A percentile compares a stretch with the other conserved stretches of the same genome.
These are phyloP conservation scores for Stictocephala bisonia DNA, from an alignment of 2,888 invertebrate species.

Conservation along the genomic window DNA sequence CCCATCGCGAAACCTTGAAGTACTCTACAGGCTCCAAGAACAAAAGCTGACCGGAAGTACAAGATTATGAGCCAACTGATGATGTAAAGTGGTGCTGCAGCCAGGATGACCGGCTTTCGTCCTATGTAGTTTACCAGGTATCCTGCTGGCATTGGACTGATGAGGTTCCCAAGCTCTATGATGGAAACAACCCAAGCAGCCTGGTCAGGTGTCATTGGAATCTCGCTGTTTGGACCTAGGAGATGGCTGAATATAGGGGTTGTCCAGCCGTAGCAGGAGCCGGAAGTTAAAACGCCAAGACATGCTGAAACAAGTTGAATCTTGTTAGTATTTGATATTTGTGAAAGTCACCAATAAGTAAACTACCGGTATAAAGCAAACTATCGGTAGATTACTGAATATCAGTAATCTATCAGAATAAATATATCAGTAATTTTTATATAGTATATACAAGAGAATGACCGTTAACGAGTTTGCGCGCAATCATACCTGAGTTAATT, in stretches of 20 bases:
- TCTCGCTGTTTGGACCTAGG: constrained; percentile 32
- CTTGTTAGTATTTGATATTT: no score
- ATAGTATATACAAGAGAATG: no score
- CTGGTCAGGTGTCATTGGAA: constrained; percentile 47
- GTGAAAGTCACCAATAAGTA: no score
- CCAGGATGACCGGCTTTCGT: constrained; percentile 53
- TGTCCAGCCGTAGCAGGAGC: constrained; percentile 49
- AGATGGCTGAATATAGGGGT: constrained; percentile 45
- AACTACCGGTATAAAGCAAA: no score
- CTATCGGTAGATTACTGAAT: no score
- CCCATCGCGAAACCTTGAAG: constrained; percentile 54
- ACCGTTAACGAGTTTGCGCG: no score
- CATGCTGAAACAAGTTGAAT: constrained; percentile 42
- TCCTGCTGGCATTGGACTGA: constrained; percentile 48
- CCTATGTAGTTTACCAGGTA: constrained; percentile 50
- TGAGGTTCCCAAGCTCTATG: constrained; percentile 50
- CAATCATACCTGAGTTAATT: no score
- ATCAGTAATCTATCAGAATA: no score
- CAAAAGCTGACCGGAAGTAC: constrained; percentile 48
- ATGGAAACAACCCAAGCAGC: constrained; percentile 49
- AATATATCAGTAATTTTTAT: no score
- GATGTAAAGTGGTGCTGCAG: constrained; percentile 53
- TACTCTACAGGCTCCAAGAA: constrained; percentile 50
- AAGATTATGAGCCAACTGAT: constrained; percentile 55
- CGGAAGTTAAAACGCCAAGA: constrained; percentile 36